phyloP scores from a whole-genome alignment of 1,140 invertebrate genomes.

The Saccostrea echinata region DNA sequence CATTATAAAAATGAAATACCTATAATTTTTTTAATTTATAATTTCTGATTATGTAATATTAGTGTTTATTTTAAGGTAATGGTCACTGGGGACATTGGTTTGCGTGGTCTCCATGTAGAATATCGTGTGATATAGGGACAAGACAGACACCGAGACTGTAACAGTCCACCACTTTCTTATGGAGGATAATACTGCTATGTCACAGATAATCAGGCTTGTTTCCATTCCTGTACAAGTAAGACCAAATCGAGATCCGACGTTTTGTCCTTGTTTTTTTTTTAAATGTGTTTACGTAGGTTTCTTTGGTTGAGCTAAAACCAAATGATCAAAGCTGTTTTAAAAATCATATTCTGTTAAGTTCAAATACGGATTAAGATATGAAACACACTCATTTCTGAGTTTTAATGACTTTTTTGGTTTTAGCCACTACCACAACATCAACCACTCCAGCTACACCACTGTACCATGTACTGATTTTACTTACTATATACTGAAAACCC shows the following conservation, averaged over 20 bases:
- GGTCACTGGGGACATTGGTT: conserved; percentile 42
- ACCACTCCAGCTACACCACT: background rate
- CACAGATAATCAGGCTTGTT: background rate
- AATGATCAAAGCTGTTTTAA: background rate
- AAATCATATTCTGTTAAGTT: background rate
- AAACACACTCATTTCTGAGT: background rate
- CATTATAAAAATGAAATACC: too few species aligned
- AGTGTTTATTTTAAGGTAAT: conserved; percentile 20
- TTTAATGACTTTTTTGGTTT: background rate
- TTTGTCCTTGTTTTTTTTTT: background rate
- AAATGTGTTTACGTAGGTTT: background rate
- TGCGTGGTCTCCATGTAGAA: conserved; percentile 31
- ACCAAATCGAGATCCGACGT: background rate
- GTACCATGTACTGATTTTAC: background rate
- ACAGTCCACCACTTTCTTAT: conserved; percentile 32
- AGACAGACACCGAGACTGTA: background rate
- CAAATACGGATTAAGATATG: background rate
- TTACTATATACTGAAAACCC: background rate
- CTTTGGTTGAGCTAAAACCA: background rate
- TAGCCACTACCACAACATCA: background rate
- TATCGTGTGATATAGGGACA: conserved; percentile 39
- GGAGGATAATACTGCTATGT: conserved; percentile 8
- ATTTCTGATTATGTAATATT: too few species aligned
- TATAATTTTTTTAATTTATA: too few species aligned
- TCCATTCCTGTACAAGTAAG: background rate